These are phyloP conservation scores for Argyrosomus regius DNA, from an alignment of 2,797 vertebrate species.

Conservation along the genomic window DNA sequence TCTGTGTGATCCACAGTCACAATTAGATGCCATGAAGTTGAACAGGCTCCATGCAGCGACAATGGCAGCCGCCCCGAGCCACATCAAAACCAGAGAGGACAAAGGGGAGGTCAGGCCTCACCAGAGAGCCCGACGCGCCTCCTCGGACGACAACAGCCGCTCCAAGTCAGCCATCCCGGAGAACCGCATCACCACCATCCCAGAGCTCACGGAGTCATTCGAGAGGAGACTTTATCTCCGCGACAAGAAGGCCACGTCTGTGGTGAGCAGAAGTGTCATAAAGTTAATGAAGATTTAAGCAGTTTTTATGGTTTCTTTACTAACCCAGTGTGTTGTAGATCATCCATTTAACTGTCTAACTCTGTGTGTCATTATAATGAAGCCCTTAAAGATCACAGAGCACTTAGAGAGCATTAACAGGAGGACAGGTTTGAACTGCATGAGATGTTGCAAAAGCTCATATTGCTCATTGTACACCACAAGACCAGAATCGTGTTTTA, in stretches of 20 bases:
- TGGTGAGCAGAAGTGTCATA: slow-evolving; percentile 80
- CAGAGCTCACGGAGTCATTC: slow-evolving; percentile 89
- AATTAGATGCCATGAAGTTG: slow-evolving; percentile 87
- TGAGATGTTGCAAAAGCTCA: background rate
- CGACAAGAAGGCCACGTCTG: slow-evolving; percentile 81
- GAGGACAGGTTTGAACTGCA: background rate
- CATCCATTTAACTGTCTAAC: background rate
- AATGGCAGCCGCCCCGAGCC: slow-evolving; percentile 78
- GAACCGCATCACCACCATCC: slow-evolving; percentile 85
- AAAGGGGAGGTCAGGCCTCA: slow-evolving; percentile 81
- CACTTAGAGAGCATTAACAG: slow-evolving; percentile 11
- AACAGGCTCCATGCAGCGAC: slow-evolving; percentile 81
- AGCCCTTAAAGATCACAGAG: slow-evolving; percentile 16
- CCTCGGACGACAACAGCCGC: slow-evolving; percentile 81
- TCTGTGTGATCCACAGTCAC: slow-evolving; percentile 79
- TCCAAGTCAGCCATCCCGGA: slow-evolving; percentile 76
- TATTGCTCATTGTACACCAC: background rate
- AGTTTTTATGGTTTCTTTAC: background rate
- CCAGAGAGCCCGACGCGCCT: slow-evolving; percentile 79
- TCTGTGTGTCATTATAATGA: background rate
- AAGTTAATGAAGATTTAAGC: background rate
- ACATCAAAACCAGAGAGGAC: slow-evolving; percentile 84
- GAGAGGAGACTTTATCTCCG: slow-evolving; percentile 87
- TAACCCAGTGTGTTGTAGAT: background rate
- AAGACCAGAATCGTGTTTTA: background rate